phyloP scores from a whole-genome alignment of 1,140 invertebrate genomes.

The Coboldia fuscipes region DNA sequence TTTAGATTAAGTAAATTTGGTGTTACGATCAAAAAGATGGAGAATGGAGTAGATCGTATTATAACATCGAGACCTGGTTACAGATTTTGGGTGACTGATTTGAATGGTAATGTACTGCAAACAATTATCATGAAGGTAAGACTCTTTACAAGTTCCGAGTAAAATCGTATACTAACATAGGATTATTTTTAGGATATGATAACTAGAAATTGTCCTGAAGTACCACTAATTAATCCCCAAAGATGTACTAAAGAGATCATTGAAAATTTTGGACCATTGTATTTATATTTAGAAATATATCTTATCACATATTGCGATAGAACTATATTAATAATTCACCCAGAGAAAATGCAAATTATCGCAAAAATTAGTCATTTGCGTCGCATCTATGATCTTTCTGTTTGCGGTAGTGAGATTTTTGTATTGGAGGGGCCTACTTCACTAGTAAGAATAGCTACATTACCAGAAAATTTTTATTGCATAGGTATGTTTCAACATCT shows the following conservation, averaged over 20 bases:
- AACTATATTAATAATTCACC: conserved; percentile 52
- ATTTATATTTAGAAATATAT: conserved; percentile 42
- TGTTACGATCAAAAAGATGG: conserved; percentile 6
- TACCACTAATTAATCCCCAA: conserved; percentile 43
- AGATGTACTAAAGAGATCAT: conserved; percentile 21
- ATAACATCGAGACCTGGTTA: conserved; percentile 49
- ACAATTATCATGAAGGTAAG: conserved; percentile 67
- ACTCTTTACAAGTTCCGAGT: conserved; percentile 29
- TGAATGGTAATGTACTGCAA: conserved; percentile 52
- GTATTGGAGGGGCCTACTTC: conserved; percentile 40
- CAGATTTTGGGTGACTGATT: conserved; percentile 60
- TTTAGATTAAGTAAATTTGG: conserved; percentile 14
- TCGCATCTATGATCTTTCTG: conserved; percentile 16
- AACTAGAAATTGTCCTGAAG: too few species aligned
- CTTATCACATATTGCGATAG: conserved; percentile 52
- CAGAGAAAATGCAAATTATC: conserved; percentile 29
- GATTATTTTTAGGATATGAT: too few species aligned
- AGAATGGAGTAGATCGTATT: conserved; percentile 7
- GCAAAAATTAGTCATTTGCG: conserved; percentile 24
- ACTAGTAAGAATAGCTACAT: conserved; percentile 31
- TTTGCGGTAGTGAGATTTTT: conserved; percentile 39
- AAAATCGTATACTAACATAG: too few species aligned
- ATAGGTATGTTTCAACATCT: too few species aligned
- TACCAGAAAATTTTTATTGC: too few species aligned
- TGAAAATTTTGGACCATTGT: conserved; percentile 41